A percentile compares a stretch with the other conserved stretches of the same genome.
Evolutionary conservation across 2,113 vertebrate species (phyloP).

Genomic region (Geococcyx californianus): DNA sequence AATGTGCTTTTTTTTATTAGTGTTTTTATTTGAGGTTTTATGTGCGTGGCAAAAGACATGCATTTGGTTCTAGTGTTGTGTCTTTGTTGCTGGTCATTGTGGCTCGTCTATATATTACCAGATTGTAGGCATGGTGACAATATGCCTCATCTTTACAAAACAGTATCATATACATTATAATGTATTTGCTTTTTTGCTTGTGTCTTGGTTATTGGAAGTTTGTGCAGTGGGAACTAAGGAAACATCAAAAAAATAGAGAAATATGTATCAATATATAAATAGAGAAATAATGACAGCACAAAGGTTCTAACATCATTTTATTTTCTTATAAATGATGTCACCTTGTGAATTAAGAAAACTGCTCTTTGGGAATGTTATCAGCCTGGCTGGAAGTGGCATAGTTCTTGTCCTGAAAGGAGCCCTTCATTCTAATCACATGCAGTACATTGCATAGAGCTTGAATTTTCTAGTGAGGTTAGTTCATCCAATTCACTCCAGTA

Average conservation of each 20-base stretch:
- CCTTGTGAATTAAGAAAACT: neutral
- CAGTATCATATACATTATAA: neutral
- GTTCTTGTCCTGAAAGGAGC: neutral
- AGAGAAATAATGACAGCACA: neutral
- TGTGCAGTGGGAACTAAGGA: neutral
- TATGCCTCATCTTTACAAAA: neutral
- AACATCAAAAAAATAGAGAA: neutral
- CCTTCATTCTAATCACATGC: neutral
- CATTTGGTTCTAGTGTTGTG: neutral
- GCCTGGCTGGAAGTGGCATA: neutral
- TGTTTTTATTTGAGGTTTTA: neutral
- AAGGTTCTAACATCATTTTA: neutral
- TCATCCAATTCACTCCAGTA: neutral
- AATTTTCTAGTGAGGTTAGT: neutral
- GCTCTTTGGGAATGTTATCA: neutral
- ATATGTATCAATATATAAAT: neutral
- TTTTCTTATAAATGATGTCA: neutral
- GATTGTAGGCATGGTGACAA: neutral
- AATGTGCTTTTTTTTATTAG: neutral
- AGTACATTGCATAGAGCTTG: neutral
- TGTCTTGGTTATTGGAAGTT: neutral
- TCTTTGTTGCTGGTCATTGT: neutral
- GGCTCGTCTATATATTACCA: neutral
- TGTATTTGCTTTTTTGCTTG: neutral
- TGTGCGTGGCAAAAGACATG: neutral